A percentile compares a stretch with the other conserved stretches of the same genome.
phyloP scores from a whole-genome alignment of 2,797 vertebrate genomes.

The Octomys mimax region DNA sequence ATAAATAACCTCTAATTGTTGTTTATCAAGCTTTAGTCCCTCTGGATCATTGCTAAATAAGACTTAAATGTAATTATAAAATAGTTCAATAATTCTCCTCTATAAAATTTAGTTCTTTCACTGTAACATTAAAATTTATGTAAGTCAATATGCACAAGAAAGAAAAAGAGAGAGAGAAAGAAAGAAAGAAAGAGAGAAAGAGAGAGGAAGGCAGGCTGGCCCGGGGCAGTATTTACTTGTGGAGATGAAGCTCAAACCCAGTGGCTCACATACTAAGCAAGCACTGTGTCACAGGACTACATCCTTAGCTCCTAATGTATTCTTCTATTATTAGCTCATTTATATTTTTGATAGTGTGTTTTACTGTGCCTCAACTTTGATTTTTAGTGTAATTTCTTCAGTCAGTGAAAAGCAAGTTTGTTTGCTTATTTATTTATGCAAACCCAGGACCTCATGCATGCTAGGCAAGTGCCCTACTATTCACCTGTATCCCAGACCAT shows the following conservation, averaged over 20 bases:
- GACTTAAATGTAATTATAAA: conserved; percentile 43
- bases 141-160: conserved; percentile 19
- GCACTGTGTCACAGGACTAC: background rate
- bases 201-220: too few species aligned
- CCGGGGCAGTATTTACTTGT: background rate
- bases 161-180: background rate
- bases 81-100: conserved; percentile 31
- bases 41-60: conserved; percentile 22
- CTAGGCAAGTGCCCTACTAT: background rate
- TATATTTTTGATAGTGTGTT: conserved; percentile 27
- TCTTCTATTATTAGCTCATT: conserved; percentile 2
- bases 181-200: background rate
- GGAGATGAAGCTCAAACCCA: background rate
- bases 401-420: background rate
- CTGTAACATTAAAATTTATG: conserved; percentile 54
- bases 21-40: conserved; percentile 68
- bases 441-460: background rate
- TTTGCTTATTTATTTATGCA: background rate
- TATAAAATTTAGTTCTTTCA: conserved; percentile 19
- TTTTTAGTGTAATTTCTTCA: conserved; percentile 49
- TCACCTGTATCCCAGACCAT: background rate
- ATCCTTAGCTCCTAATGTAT: background rate
- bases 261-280: background rate
- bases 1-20: conserved; percentile 60
- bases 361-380: background rate